These are phyloP conservation scores for Python bivittatus DNA, from an alignment of 2,113 vertebrate species.

Conservation along the genomic window DNA sequence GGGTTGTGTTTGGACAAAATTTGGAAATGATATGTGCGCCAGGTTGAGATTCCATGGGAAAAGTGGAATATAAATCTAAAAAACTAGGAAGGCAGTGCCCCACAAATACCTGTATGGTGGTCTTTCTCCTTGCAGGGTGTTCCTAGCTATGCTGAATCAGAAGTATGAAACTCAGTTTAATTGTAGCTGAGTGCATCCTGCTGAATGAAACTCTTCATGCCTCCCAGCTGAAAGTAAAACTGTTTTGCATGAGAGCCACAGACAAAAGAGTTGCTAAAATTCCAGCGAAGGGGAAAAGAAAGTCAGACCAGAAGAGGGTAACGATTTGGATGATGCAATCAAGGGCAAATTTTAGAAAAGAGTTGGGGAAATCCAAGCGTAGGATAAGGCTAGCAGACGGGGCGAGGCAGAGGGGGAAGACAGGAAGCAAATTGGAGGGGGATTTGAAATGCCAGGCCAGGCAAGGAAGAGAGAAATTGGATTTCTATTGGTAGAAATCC, in stretches of 20 bases:
- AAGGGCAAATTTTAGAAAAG: no score
- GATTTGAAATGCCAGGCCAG: background rate
- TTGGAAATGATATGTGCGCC: background rate
- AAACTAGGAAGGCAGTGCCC: background rate
- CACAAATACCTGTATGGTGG: background rate
- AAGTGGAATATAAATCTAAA: background rate
- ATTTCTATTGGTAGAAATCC: no score
- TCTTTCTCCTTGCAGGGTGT: background rate
- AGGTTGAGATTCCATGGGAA: background rate
- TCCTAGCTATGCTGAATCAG: background rate
- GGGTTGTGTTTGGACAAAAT: background rate
- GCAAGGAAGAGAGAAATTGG: background rate
- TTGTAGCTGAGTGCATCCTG: background rate
- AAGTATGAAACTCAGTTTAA: background rate
- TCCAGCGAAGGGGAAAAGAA: background rate
- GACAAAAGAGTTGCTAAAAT: background rate
- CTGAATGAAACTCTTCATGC: background rate
- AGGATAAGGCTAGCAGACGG: background rate
- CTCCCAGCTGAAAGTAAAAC: background rate
- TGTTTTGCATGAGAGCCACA: background rate
- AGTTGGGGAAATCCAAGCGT: background rate
- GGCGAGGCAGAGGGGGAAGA: background rate
- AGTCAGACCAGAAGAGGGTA: background rate
- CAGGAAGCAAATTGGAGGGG: background rate
- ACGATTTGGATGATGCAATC: background rate